Evolutionary conservation across 2,113 vertebrate genomes (phyloP).

Genomic region (Brachypteracias leptosomus): DNA sequence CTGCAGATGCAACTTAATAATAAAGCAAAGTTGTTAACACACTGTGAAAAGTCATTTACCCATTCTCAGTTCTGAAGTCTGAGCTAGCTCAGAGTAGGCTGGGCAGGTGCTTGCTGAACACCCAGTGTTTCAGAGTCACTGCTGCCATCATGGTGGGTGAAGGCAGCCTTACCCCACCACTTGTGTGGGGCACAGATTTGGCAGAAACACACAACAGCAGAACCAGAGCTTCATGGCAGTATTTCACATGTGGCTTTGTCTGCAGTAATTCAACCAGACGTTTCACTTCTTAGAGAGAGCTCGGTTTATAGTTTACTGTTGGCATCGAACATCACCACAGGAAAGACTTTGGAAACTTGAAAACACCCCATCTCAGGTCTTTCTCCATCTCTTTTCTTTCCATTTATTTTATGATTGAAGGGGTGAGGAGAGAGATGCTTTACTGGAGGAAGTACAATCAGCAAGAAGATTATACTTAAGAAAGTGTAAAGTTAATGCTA

Average conservation of each 20-base stretch:
- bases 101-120: background rate
- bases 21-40: background rate
- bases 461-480: background rate
- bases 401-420: background rate
- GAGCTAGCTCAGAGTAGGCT: background rate
- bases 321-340: background rate
- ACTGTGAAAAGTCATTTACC: background rate
- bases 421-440: background rate
- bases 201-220: background rate
- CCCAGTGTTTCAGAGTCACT: background rate
- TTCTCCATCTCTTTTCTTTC: background rate
- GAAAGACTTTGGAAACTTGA: background rate
- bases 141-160: background rate
- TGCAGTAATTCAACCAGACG: background rate
- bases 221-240: background rate
- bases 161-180: background rate
- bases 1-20: background rate
- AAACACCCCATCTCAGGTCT: background rate
- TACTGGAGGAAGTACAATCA: background rate
- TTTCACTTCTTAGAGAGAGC: background rate
- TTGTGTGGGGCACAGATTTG: background rate
- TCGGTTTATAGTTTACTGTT: background rate
- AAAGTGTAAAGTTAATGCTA: background rate
- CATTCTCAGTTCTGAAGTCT: background rate
- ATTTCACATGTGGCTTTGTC: fast-evolving